Percentiles rank a stretch among this genome's conserved stretches.
phyloP scores from a whole-genome alignment of 2,113 vertebrate genomes.

The Pseudorhombus dupliciocellatus region DNA sequence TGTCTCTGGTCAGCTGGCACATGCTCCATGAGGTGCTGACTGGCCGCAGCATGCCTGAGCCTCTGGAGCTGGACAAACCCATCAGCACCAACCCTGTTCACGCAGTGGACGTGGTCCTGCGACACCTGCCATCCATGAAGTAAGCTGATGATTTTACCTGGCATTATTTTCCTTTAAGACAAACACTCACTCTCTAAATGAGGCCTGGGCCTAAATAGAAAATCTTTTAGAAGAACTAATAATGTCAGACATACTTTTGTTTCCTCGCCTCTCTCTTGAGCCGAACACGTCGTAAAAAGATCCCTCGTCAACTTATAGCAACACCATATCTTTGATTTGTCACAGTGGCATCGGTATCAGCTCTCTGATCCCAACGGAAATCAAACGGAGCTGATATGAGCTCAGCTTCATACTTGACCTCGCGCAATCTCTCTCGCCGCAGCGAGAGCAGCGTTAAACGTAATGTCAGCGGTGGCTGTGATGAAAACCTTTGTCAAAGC shows the following conservation, averaged over 20 bases:
- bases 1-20: constrained; percentile 99
- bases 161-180: not conserved
- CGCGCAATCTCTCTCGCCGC: constrained; percentile 16
- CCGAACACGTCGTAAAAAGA: not conserved
- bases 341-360: constrained; percentile 37
- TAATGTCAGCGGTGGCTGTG: constrained; percentile 46
- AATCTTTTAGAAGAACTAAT: not conserved
- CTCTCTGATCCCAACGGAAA: constrained; percentile 55
- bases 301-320: constrained; percentile 13
- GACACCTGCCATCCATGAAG: constrained; percentile 99
- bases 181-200: not conserved
- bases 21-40: constrained; percentile 98
- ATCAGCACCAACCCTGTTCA: constrained; percentile 99
- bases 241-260: not conserved
- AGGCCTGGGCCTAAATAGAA: not conserved
- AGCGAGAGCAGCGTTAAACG: constrained; percentile 14
- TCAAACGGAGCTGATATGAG: constrained; percentile 47
- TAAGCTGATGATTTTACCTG: constrained; percentile 73
- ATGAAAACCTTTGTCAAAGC: constrained; percentile 55
- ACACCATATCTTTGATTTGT: constrained; percentile 40
- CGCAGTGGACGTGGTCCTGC: constrained; percentile 97
- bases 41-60: constrained; percentile 94
- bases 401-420: constrained; percentile 16
- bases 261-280: not conserved
- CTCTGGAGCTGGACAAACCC: constrained; percentile 98